Base-by-base conservation (phyloP, 92 coral and sea anemone genomes). In the Ricordea florida region DNA sequence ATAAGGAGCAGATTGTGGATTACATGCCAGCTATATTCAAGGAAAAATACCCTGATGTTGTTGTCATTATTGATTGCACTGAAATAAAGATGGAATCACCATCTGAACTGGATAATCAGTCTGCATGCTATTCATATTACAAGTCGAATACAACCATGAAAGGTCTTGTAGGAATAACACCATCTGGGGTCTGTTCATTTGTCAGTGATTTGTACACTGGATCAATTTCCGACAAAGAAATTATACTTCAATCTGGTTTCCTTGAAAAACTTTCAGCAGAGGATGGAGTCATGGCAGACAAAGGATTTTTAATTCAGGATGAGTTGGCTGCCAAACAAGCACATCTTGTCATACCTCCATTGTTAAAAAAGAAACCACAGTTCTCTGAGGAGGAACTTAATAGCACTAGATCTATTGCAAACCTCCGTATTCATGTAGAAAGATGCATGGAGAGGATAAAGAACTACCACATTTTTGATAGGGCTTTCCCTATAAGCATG, bases 81-180 rank as follows among this genome's bases (percentile, higher is more conserved):
- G 87, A 86, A 38, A 57, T 81, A 7, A 64, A 86, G 65, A 74
- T 86, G 87, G 87, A 86, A 43, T 52, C 84, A 63, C 88, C 92
- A 15, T 86, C 88, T 50, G 65, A 65, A 25, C 76, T 81, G 58
- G 87, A 80, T 63, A 57, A 66, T 41, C 73, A 53, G 59, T 81
- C 84, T 42, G 62, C 61, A 60, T 86, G 83, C 42, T 81, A 67
- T 66, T 86, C 84, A 57, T 61, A 69, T 52, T 82, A 74, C 57
- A 86, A 81, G 46, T 74, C 87, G 26, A 66, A 63, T 47, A 81
- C 84, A 14, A 86, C 92, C 23, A 62, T 81, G 70, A 81, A 86
- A 67, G 72, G 82, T 25, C 73, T 86, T 49, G 79, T 86, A 50
- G 92, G 92, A 56, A 86, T 81, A 41, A 67, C 88, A 15, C 80